Percentiles rank a stretch among this genome's conserved stretches.
These are phyloP conservation scores for Pseudorhiza aurosa DNA, from an alignment of 30 jellyfish, hydroid and myxozoan species.

Conservation along the genomic window DNA sequence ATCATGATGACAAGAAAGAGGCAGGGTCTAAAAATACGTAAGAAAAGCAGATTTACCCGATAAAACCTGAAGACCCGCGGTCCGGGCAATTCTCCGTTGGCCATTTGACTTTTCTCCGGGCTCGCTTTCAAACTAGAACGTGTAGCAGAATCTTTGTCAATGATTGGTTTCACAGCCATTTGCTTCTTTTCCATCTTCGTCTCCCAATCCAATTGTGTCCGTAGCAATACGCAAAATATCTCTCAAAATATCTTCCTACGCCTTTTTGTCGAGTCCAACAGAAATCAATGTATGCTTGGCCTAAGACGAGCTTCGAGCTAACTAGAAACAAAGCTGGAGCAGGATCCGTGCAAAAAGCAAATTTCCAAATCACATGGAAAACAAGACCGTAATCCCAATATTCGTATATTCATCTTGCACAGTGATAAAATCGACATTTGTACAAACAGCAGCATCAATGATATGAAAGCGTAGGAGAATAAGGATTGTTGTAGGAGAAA, in stretches of 20 bases:
- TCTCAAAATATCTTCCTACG: neutral
- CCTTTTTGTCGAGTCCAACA: neutral
- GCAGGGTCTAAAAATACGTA: no score
- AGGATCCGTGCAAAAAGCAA: neutral
- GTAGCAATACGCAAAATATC: neutral
- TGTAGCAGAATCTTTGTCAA: slow-evolving; percentile 23
- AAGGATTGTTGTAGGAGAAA: slow-evolving; percentile 4
- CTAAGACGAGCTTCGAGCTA: neutral
- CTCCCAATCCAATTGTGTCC: no score
- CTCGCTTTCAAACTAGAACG: slow-evolving; percentile 2
- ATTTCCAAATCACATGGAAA: neutral
- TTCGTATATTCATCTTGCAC: slow-evolving; percentile 8
- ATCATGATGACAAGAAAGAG: no score
- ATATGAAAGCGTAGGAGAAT: slow-evolving; percentile 14
- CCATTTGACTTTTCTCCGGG: neutral
- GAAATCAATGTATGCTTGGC: no score
- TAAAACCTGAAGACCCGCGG: slow-evolving; percentile 19
- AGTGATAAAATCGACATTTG: slow-evolving; percentile 7
- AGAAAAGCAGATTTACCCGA: slow-evolving; percentile 32
- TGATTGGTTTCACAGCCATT: slow-evolving; percentile 1
- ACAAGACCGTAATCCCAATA: slow-evolving; percentile 10
- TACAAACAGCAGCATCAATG: slow-evolving; percentile 13
- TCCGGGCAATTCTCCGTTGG: slow-evolving; percentile 28
- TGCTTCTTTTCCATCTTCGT: slow-evolving; percentile 2
- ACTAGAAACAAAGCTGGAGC: neutral